Percentiles rank a stretch among this genome's conserved stretches.
phyloP scores from a whole-genome alignment of 1,140 invertebrate genomes.

The Drosophila sproati region DNA sequence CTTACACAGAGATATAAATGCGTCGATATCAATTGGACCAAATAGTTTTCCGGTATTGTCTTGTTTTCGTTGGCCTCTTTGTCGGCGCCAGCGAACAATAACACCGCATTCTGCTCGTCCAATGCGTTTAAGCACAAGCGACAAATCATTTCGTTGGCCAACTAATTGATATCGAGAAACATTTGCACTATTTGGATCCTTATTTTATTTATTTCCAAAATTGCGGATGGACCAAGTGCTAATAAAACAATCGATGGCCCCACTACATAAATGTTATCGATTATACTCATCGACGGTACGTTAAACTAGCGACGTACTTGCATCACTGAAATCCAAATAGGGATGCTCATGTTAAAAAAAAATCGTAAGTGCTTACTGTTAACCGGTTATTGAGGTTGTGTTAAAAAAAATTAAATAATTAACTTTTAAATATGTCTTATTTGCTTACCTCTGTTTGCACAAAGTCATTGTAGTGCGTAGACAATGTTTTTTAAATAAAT shows the following conservation, averaged over 20 bases:
- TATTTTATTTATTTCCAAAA: conserved; percentile 49
- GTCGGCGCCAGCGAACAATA: conserved; percentile 51
- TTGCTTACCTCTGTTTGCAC: too few relatives aligned
- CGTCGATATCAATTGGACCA: conserved; percentile 78
- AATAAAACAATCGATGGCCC: conserved; percentile 26
- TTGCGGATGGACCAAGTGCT: conserved; percentile 43
- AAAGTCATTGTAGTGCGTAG: too few relatives aligned
- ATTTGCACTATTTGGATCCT: conserved; percentile 34
- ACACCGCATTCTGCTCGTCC: conserved; percentile 63
- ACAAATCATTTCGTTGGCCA: conserved; percentile 71
- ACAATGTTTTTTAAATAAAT: too few relatives aligned
- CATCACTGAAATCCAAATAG: background rate
- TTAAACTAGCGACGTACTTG: background rate
- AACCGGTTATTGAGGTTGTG: background rate
- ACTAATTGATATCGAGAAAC: conserved; percentile 30
- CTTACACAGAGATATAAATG: conserved; percentile 80
- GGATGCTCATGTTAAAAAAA: background rate
- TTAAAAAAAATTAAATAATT: background rate
- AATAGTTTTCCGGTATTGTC: conserved; percentile 72
- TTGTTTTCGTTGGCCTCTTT: conserved; percentile 43
- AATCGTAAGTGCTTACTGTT: background rate
- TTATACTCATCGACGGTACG: background rate
- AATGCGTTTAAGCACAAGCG: conserved; percentile 71
- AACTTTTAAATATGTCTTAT: background rate
- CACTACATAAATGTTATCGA: conserved; percentile 19